Evolutionary conservation across 2,888 invertebrate species (phyloP).

Genomic region (Anthoptus insignis): DNA sequence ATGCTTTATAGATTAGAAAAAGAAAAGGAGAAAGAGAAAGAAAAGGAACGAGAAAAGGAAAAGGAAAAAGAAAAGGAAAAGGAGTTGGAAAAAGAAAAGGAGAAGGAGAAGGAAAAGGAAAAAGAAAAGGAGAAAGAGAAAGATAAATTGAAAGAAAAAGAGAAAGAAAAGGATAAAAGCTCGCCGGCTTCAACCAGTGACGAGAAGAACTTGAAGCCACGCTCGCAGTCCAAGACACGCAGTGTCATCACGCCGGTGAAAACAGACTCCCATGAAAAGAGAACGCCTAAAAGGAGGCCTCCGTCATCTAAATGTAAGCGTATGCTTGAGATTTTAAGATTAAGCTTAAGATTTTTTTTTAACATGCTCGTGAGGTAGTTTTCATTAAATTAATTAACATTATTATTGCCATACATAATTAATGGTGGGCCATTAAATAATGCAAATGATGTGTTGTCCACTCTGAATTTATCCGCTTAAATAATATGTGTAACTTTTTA

Average conservation of each 20-base stretch:
- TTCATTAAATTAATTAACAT: too few species aligned
- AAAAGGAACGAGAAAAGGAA: slow-evolving; percentile 62
- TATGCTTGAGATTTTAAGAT: not conserved
- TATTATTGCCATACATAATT: too few species aligned
- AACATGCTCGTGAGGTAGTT: too few species aligned
- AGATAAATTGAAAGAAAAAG: slow-evolving; percentile 55
- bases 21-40: slow-evolving; percentile 59
- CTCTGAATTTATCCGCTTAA: too few species aligned
- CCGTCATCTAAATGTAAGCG: slow-evolving; percentile 73
- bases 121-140: slow-evolving; percentile 59
- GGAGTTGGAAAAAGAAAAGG: slow-evolving; percentile 58
- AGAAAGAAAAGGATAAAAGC: slow-evolving; percentile 63
- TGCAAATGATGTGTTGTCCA: too few species aligned
- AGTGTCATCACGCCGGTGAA: slow-evolving; percentile 62
- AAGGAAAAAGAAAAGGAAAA: slow-evolving; percentile 62
- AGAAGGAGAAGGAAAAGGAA: slow-evolving; percentile 58
- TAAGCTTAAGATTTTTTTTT: too few species aligned
- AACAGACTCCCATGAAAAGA: slow-evolving; percentile 67
- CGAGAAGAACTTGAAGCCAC: slow-evolving; percentile 69
- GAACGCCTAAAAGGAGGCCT: slow-evolving; percentile 71
- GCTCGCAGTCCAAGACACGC: slow-evolving; percentile 76
- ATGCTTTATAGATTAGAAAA: slow-evolving; percentile 58
- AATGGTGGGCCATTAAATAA: too few species aligned
- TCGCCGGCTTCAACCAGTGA: slow-evolving; percentile 66
- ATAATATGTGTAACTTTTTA: too few species aligned